phyloP scores from a whole-genome alignment of 2,797 vertebrate species.

The Catostomus latipinnis region DNA sequence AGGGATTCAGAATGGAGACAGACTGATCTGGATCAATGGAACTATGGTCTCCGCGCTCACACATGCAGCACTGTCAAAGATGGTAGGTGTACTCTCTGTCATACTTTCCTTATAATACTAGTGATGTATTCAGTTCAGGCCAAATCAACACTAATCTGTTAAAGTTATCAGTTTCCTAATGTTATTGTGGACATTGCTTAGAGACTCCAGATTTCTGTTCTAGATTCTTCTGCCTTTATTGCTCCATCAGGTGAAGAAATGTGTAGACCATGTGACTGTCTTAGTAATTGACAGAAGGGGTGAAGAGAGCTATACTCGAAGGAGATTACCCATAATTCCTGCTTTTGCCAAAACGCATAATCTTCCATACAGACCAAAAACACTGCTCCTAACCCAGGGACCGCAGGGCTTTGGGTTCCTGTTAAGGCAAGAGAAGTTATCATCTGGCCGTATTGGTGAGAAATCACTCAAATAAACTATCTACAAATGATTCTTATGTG shows the following conservation, averaged over 20 bases:
- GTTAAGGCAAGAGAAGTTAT: conserved; percentile 85
- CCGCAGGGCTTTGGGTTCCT: conserved; percentile 88
- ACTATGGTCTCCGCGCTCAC: conserved; percentile 76
- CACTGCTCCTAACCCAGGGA: conserved; percentile 82
- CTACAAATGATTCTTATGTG: neutral
- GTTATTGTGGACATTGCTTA: neutral
- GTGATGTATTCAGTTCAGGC: no score
- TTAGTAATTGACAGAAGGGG: conserved; percentile 84
- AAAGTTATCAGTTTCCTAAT: no score
- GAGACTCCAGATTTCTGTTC: neutral
- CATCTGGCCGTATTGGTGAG: conserved; percentile 77
- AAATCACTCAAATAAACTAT: neutral
- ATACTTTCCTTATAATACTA: no score
- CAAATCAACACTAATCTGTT: no score
- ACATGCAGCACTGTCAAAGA: conserved; percentile 74
- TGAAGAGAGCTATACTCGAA: conserved; percentile 78
- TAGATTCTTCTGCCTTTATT: neutral
- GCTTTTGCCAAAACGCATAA: conserved; percentile 79
- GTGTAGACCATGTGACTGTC: conserved; percentile 78
- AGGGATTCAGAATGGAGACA: conserved; percentile 82
- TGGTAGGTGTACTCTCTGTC: conserved; percentile 69
- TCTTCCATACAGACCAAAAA: conserved; percentile 80
- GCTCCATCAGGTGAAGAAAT: conserved; percentile 82
- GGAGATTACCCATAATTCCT: conserved; percentile 80
- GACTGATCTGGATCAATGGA: conserved; percentile 90